Conservation (phyloP, 2,888 invertebrate genomes). For the Formica aserva region DNA sequence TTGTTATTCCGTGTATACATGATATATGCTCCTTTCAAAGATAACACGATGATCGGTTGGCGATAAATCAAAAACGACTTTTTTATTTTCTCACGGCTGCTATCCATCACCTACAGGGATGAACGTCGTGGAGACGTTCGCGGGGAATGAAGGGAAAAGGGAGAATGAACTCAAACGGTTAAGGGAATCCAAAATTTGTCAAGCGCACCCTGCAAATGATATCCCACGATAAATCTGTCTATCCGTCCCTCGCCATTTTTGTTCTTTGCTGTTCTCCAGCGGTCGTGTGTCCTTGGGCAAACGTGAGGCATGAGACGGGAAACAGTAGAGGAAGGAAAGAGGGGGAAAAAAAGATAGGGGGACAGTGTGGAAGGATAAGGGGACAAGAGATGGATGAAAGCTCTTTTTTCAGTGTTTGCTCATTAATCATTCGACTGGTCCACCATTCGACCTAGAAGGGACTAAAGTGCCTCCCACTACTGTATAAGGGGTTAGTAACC, state of each 20-base stretch:
- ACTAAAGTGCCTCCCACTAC: constrained; percentile 58
- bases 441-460: constrained; percentile 51
- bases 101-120: constrained; percentile 66
- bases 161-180: constrained; percentile 46
- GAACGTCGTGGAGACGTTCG: constrained; percentile 18
- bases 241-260: constrained; percentile 26
- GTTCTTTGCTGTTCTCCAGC: constrained; percentile 12
- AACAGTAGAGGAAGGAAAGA: not conserved
- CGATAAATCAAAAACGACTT: constrained; percentile 72
- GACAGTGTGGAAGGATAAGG: constrained; percentile 31
- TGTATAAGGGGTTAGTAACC: constrained; percentile 53
- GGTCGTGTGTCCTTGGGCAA: constrained; percentile 23
- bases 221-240: constrained; percentile 43
- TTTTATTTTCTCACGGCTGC: constrained; percentile 66
- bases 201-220: constrained; percentile 41
- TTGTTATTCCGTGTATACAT: constrained; percentile 17
- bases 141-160: not conserved
- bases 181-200: constrained; percentile 50
- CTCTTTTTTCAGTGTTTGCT: constrained; percentile 60
- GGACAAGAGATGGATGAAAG: constrained; percentile 60
- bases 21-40: constrained; percentile 28
- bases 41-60: constrained; percentile 41
- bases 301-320: not conserved
- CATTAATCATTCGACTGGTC: constrained; percentile 67
- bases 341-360: not conserved